phyloP scores from a whole-genome alignment of 1,140 invertebrate species.

The Sarcophaga peregrina region DNA sequence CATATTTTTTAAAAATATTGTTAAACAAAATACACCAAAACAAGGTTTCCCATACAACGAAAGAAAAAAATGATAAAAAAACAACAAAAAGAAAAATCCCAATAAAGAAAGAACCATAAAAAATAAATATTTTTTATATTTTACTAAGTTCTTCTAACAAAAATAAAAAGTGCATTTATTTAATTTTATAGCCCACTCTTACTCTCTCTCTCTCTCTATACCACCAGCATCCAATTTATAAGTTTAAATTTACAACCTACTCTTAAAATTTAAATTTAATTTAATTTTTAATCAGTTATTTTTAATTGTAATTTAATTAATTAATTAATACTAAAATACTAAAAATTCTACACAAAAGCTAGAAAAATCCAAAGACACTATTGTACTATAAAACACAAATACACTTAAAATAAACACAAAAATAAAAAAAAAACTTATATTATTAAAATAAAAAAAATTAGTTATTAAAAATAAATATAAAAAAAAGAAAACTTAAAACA shows the following conservation, averaged over 20 bases:
- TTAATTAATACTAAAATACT: too few species aligned
- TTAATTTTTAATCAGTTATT: neutral
- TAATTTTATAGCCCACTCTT: neutral
- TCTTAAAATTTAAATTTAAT: constrained; percentile 32
- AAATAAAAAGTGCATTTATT: constrained; percentile 22
- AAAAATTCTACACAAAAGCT: constrained; percentile 56
- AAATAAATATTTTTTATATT: too few species aligned
- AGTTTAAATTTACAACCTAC: constrained; percentile 30
- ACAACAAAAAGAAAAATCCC: constrained; percentile 33
- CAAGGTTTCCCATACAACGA: constrained; percentile 66
- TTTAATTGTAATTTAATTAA: too few species aligned
- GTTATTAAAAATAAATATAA: constrained; percentile 19
- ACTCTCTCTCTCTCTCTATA: too few species aligned
- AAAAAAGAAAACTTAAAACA: neutral
- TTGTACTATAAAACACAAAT: constrained; percentile 48
- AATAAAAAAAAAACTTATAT: neutral
- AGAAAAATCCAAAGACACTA: constrained; percentile 64
- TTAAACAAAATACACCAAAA: constrained; percentile 32
- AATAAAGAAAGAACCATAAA: too few species aligned
- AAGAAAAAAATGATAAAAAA: constrained; percentile 48
- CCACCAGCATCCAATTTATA: too few species aligned
- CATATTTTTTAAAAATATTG: constrained; percentile 15
- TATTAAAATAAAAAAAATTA: constrained; percentile 25
- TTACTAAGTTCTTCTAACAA: too few species aligned
- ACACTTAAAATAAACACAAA: constrained; percentile 16